Conservation (phyloP, 2,113 vertebrate species). For the Eptesicus fuscus region DNA sequence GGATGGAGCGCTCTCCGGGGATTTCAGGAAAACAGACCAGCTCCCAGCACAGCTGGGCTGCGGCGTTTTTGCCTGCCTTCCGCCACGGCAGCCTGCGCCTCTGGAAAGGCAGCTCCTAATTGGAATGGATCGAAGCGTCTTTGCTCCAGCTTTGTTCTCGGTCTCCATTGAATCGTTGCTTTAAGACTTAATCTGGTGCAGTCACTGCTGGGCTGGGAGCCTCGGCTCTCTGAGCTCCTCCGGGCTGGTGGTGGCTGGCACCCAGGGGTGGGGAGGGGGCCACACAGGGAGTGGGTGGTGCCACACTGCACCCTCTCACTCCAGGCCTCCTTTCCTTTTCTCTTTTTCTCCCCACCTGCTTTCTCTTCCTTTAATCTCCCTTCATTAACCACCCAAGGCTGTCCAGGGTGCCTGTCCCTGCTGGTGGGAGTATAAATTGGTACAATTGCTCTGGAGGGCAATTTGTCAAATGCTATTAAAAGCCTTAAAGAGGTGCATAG, state of each 20-base stretch:
- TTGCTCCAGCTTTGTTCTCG: constrained; percentile 65
- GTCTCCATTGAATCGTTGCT: constrained; percentile 65
- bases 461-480: constrained; percentile 63
- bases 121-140: constrained; percentile 76
- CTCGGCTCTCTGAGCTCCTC: neutral
- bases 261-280: neutral
- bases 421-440: constrained; percentile 52
- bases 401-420: neutral
- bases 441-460: constrained; percentile 43
- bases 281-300: accelerated
- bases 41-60: constrained; percentile 11
- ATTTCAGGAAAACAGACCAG: neutral
- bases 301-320: neutral
- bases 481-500: constrained; percentile 8
- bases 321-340: neutral
- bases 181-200: constrained; percentile 71
- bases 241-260: neutral
- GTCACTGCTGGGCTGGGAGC: neutral
- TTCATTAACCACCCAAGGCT: constrained; percentile 20
- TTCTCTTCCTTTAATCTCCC: constrained; percentile 16
- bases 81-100: constrained; percentile 11
- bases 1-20: neutral
- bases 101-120: constrained; percentile 76
- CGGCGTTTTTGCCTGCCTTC: neutral
- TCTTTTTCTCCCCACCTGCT: neutral